Evolutionary conservation across 1,140 invertebrate species (phyloP), one percentile per base, ranked within the genome.

Genomic region (Arctopsyche grandis): DNA sequence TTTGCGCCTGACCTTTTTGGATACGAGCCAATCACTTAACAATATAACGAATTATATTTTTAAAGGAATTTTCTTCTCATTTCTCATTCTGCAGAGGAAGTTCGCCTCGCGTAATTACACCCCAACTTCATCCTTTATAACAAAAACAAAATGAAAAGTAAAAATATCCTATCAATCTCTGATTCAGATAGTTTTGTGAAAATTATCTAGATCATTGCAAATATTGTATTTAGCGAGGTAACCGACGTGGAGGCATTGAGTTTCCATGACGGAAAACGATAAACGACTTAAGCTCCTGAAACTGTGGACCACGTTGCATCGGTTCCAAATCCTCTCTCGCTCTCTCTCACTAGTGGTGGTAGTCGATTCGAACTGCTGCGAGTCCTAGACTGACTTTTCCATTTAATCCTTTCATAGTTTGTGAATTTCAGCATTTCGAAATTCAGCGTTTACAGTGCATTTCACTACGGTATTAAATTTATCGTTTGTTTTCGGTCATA

Each of bases 21-120:
- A 52, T 21, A 10, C 5, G 22, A 56, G 71, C 71, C 71, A 75
- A 56, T 75, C 22, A 60, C 56, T 60, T 10, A 19, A 60, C 16
- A 60, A 60, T 19, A 60, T 60, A 60, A 60, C 56, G 56, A 60
- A 60, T 60, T 60, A 60, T 19, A 21, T 60, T 60, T 60, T 60
- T 10, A 60, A 60, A 22, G 63, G 63, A 5, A 22, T 5, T 63
- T 63, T 63, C 21, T 19, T 24, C 21, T 19, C 63, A n/a, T 60
- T 60, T 19, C 56, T 60, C 16, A n/a, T 66, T 26, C 63, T 29
- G 10, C 21, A 14, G 58, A 29, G 24, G 24, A 66, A 66, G 21
- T 66, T 66, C 63, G 63, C 24, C 63, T 26, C 24, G 19, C 63
- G 63, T 66, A 29, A 66, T 66, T 66, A 22, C 29, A 38, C 29